Percentiles rank a stretch among this genome's conserved stretches.
These are phyloP conservation scores for Ophion obscuratus DNA, from an alignment of 2,888 invertebrate species.

Conservation along the genomic window DNA sequence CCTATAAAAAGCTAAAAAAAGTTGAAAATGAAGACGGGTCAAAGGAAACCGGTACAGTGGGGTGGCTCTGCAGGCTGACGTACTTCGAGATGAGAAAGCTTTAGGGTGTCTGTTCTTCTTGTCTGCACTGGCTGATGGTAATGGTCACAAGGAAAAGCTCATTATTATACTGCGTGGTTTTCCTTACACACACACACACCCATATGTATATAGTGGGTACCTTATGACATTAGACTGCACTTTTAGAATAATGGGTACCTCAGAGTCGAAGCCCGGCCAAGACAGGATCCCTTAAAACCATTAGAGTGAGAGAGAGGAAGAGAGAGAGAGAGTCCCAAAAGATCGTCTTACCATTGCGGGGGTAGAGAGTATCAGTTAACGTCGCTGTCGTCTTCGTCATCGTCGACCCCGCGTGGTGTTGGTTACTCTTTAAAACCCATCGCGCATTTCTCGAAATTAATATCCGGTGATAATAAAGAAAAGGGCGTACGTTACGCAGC, in stretches of 20 bases:
- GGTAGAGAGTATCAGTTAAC: slow-evolving; percentile 65
- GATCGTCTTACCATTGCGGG: slow-evolving; percentile 64
- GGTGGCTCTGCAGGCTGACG: background rate
- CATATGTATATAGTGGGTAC: too few relatives aligned
- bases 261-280: slow-evolving; percentile 64
- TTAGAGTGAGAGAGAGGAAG: slow-evolving; percentile 1
- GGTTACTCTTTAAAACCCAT: slow-evolving; percentile 54
- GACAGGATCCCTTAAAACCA: slow-evolving; percentile 54
- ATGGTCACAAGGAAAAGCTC: slow-evolving; percentile 50
- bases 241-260: slow-evolving; percentile 56
- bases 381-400: slow-evolving; percentile 52
- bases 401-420: slow-evolving; percentile 49
- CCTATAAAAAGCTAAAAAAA: background rate
- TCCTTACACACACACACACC: background rate
- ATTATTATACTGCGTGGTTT: slow-evolving; percentile 30
- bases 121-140: slow-evolving; percentile 10
- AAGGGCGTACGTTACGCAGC: background rate
- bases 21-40: background rate
- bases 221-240: slow-evolving; percentile 39
- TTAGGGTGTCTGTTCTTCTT: slow-evolving; percentile 13
- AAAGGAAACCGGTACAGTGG: background rate
- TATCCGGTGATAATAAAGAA: background rate
- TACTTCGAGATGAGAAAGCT: slow-evolving; percentile 45
- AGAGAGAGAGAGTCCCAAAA: slow-evolving; percentile 17
- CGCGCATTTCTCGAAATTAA: slow-evolving; percentile 37